These are phyloP conservation scores for Dendrocopos noguchii DNA, from an alignment of 2,113 vertebrate genomes.

Conservation along the genomic window DNA sequence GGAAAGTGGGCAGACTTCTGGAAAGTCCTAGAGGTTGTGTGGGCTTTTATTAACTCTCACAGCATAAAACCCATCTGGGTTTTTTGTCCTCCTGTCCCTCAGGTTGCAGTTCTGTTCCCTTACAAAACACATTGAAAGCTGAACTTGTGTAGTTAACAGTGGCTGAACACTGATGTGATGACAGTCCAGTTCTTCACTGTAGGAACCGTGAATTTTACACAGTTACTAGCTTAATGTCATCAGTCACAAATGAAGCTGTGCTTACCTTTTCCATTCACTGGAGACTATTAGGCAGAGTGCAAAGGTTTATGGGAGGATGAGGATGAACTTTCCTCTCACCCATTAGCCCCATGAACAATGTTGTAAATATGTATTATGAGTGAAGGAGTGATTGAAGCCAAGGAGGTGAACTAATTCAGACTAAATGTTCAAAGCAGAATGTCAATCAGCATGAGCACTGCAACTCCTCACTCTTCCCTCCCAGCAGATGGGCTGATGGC, in stretches of 20 bases:
- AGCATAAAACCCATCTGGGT: background rate
- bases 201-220: background rate
- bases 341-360: background rate
- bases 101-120: background rate
- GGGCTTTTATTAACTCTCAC: background rate
- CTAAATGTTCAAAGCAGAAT: background rate
- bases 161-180: background rate
- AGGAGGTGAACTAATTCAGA: background rate
- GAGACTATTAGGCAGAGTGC: background rate
- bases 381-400: background rate
- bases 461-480: background rate
- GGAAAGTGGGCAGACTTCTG: background rate
- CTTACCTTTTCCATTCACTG: background rate
- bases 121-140: background rate
- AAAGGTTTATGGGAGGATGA: background rate
- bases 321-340: background rate
- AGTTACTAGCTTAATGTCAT: background rate
- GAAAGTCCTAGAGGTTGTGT: background rate
- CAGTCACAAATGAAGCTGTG: accelerated
- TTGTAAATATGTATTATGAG: background rate
- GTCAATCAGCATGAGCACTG: background rate
- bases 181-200: background rate
- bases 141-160: background rate
- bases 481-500: background rate
- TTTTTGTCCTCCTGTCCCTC: background rate